Conservation (phyloP, 1,140 invertebrate species). For the Cylas formicarius region DNA sequence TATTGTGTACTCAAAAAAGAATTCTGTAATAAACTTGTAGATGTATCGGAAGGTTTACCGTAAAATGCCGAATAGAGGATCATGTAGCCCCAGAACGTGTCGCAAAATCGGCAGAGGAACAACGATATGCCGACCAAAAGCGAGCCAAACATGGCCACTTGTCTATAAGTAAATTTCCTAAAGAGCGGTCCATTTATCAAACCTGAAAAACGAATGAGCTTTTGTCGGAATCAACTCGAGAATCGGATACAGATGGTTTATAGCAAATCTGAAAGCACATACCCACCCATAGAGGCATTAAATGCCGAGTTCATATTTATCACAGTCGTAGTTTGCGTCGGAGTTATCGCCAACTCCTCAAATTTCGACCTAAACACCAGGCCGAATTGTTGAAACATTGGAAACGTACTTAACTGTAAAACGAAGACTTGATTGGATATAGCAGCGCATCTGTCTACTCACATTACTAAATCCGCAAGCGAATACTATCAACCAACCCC, state of each 20-base stretch:
- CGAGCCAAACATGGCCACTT: slow-evolving; percentile 53
- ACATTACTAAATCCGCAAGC: slow-evolving; percentile 56
- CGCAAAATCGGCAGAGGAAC: slow-evolving; percentile 49
- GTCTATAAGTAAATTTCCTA: slow-evolving; percentile 54
- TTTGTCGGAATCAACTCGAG: not conserved
- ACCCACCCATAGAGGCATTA: slow-evolving; percentile 49
- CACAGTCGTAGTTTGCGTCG: slow-evolving; percentile 55
- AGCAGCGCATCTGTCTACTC: slow-evolving; percentile 34
- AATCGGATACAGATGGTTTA: not conserved
- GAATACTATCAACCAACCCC: slow-evolving; percentile 61
- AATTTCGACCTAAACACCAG: slow-evolving; percentile 57
- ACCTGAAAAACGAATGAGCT: slow-evolving; percentile 44
- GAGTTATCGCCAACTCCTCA: slow-evolving; percentile 47
- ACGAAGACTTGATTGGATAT: slow-evolving; percentile 11
- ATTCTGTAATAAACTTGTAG: slow-evolving; percentile 1
- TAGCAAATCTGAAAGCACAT: not conserved
- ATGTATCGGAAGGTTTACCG: slow-evolving; percentile 20
- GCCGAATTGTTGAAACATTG: slow-evolving; percentile 59
- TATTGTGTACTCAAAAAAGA: not conserved
- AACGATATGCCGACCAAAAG: slow-evolving; percentile 45
- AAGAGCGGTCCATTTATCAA: slow-evolving; percentile 59
- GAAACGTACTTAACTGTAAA: slow-evolving; percentile 55
- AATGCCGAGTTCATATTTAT: slow-evolving; percentile 60
- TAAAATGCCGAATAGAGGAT: slow-evolving; percentile 41
- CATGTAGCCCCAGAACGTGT: slow-evolving; percentile 51